Evolutionary conservation across 2,888 invertebrate genomes (phyloP), one percentile per base, ranked within the genome.

Genomic region (Zaprionus lineosus): DNA sequence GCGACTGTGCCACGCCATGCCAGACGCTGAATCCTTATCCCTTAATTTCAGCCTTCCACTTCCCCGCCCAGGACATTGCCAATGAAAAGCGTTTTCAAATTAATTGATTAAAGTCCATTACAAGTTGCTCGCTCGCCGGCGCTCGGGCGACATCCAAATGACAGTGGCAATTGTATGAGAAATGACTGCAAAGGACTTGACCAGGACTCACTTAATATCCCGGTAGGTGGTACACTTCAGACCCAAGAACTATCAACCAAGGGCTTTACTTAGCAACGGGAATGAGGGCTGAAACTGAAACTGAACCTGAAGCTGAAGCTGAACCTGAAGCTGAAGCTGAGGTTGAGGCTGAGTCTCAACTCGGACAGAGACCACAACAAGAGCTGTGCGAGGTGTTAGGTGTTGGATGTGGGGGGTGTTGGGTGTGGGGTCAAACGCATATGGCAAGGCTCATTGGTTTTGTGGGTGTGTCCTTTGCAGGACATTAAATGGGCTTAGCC

Each of bases 91-190:
- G 78, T 78, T 79, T 78, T 78, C 84, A 83, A 84, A 83, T 83
- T 83, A 83, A 83, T 83, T 83, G 82, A 83, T 83, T 84, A 84
- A 83, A 83, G 82, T 84, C 84, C 82, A 83, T 83, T 83, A 83
- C 83, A 83, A 84, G 84, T 73, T 74, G 79, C 56, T 63, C 29
- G 29, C 81, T 52, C 40, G 53, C 34, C 14, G 53, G 7, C 52
- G 24, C 47, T 34, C 65, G 15, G 60, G 43, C 57, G 70, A 67
- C 67, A 56, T 41, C 72, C 50, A 74, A 75, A 82, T 79, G 82
- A 74, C 82, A 82, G 76, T 82, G 84, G 67, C 84, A 82, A 82
- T 84, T 84, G 82, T 74, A 74, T 78, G 78, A 82, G 82, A 82
- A 82, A 84, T 70, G 68, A 73, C 63, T 75, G 74, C 57, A 53